Evolutionary conservation across 1,140 invertebrate species (phyloP), one percentile per base, ranked within the genome.

Genomic region (Drosophila subobscura): DNA sequence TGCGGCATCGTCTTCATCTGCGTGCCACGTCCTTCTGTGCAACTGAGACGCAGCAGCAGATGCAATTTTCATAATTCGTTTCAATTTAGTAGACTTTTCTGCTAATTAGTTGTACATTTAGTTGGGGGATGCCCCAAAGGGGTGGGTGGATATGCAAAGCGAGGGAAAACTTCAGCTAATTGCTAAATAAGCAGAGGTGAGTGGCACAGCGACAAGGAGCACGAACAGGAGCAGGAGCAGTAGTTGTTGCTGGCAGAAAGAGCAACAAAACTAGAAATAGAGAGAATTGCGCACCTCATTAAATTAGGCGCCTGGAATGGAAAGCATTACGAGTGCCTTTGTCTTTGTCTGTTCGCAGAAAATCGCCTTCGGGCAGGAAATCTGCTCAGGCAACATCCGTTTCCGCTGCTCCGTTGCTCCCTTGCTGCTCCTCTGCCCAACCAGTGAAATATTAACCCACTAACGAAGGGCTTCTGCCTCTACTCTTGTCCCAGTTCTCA

Each of bases 391-490:
- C 66, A 68, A 72, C 70, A 72, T 73, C 70, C 77, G 55, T 61
- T 79, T 74, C 64, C 75, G 70, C 50, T 78, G 47, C 65, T 6
- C 20, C 16, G 2, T 5, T 4, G 45, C 20, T 61, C 56, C 41
- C 58, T 8, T 59, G 16, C 29, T 37, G n/a, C 12, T 33, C 22
- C 12, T 33, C 22, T 10, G 12, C 10, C 20, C 42, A 14, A 7
- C 12, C 49, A 49, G 57, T 83, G 59, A 81, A 81, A 88, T 78
- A 86, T 86, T 86, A 86, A 81, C 81, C 83, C 81, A 86, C 77
- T 74, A 81, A 88, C 75, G 75, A 64, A 58, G 47, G 25, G 50
- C 27, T 49, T 16, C 14, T 20, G 14, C 50, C 0, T 10, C 33
- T 37, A 8, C 10, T 37, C 33, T 8, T 8, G 29, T 33, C 3